Conservation (phyloP, 2,888 invertebrate species). For the Yponomeuta sedellus region DNA sequence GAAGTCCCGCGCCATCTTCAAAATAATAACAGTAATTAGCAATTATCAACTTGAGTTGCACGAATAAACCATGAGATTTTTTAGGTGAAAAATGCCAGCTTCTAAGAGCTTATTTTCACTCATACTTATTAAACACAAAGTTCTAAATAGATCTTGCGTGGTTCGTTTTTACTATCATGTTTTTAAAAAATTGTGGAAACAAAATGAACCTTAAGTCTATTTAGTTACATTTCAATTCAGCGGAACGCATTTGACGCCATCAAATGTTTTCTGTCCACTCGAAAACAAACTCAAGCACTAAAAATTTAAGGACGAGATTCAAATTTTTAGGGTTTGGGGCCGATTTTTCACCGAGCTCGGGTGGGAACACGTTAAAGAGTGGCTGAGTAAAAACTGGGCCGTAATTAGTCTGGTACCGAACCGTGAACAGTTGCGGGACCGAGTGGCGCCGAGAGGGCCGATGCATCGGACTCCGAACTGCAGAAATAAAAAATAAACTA, state of each 20-base stretch:
- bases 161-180: constrained; percentile 35
- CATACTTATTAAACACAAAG: constrained; percentile 28
- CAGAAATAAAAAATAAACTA: constrained; percentile 29
- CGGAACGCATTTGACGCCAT: constrained; percentile 19
- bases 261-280: constrained; percentile 13
- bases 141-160: constrained; percentile 34
- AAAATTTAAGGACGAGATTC: constrained; percentile 6
- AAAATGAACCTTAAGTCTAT: constrained; percentile 39
- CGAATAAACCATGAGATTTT: constrained; percentile 40
- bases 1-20: neutral
- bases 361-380: constrained; percentile 39
- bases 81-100: constrained; percentile 1
- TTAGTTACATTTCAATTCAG: constrained; percentile 42
- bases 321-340: neutral
- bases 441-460: constrained; percentile 35
- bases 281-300: constrained; percentile 2
- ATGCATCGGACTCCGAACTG: constrained; percentile 22
- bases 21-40: constrained; percentile 56
- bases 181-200: constrained; percentile 22
- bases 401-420: constrained; percentile 65
- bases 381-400: constrained; percentile 45
- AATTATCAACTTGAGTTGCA: constrained; percentile 52
- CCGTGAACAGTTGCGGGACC: constrained; percentile 51
- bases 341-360: constrained; percentile 38
- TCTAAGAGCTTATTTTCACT: neutral